Evolutionary conservation across 1,140 invertebrate genomes (phyloP).

Genomic region (Eriosoma lanigerum): DNA sequence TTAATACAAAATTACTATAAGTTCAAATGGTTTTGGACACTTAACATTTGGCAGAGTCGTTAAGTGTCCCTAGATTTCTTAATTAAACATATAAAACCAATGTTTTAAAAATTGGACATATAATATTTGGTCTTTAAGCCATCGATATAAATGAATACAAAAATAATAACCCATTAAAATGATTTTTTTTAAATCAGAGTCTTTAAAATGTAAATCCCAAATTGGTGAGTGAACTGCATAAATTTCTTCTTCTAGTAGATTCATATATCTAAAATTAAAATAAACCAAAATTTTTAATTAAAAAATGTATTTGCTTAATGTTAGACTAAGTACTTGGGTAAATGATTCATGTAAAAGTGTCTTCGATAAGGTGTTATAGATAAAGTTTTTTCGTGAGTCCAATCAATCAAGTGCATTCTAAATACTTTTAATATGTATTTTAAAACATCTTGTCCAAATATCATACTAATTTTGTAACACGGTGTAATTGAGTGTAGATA

Average conservation of each 20-base stretch:
- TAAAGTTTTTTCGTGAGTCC: background rate
- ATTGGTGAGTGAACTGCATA: conserved; percentile 84
- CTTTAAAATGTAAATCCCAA: conserved; percentile 87
- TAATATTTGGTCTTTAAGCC: too few species aligned
- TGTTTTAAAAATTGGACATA: too few species aligned
- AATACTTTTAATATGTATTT: conserved; percentile 35
- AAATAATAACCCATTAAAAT: conserved; percentile 14
- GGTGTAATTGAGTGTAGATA: conserved; percentile 21
- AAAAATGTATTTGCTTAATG: too few species aligned
- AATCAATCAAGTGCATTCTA: conserved; percentile 36
- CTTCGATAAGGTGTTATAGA: background rate
- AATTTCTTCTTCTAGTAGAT: conserved; percentile 83
- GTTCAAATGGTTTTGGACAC: too few species aligned
- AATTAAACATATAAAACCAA: too few species aligned
- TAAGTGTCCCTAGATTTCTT: too few species aligned
- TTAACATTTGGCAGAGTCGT: too few species aligned
- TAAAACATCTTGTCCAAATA: conserved; percentile 42
- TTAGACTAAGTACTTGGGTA: background rate
- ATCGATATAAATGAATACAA: too few species aligned
- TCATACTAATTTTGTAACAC: conserved; percentile 31
- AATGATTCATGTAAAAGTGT: conserved; percentile 21
- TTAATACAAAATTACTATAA: too few species aligned
- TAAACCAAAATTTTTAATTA: background rate
- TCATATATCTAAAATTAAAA: conserved; percentile 70
- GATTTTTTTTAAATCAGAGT: conserved; percentile 44